Base-by-base conservation (phyloP, 2,888 invertebrate genomes). In the Trichopria drosophilae region DNA sequence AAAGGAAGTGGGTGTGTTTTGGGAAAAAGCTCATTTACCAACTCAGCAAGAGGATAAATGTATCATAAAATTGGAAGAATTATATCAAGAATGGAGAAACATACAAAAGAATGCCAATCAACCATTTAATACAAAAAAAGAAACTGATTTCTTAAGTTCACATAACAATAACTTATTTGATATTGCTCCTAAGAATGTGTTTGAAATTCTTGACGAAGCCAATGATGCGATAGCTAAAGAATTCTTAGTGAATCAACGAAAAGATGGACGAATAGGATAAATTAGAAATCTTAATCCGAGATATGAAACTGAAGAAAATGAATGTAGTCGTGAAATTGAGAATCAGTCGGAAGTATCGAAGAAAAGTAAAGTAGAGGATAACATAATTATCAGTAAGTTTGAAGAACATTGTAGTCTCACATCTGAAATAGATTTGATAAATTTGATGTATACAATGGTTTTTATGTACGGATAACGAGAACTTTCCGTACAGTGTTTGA, bases 31-130 rank as follows among this genome's bases (percentile, higher is more conserved):
- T 20, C 51, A 48, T 26, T 51, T 58, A 20, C 53, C 57, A 22
- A 57, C 50, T 20, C 44, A 41, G 28, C 42, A 48, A 2, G 35
- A 36, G 16, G 44, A 43, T 28, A 45, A 50, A 29, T 61, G 62
- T 35, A 44, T 53, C 28, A 45, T 60, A 15, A 62, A 61, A 55
- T 50, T 62, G 20, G 53, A 57, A 39, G 54, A 47, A 40, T 55
- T 70, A 43, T 60, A 68, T 56, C 57, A 67, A 49, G 58, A 60
- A 64, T 69, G 67, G 71, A 58, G 65, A 41, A 62, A 63, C 20
- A 51, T 69, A 59, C 66, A 62, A 63, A 58, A 56, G 55, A 63
- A 64, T 55, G 42, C 23, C n/a, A 51, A 57, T 48, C 60, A 58
- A 59, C 49, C 51, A 31, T 29, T 12, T 6, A 52, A 54, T 37